Conservation (phyloP, 2,888 invertebrate genomes). For the Pachliopta kotzebuea region DNA sequence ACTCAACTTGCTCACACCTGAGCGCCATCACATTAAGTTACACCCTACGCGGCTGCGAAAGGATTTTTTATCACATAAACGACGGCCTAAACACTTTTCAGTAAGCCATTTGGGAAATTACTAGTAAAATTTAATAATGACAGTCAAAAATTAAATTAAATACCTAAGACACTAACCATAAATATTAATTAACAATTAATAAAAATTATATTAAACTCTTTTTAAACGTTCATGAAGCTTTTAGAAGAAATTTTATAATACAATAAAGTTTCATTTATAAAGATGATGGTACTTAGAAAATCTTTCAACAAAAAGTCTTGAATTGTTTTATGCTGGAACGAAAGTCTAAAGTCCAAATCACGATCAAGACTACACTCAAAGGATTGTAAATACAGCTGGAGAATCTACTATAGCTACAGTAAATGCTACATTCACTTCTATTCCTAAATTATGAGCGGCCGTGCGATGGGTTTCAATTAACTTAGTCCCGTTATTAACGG, state of each 20-base stretch:
- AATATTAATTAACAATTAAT: too few relatives aligned
- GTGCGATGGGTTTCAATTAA: slow-evolving; percentile 71
- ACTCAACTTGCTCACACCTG: slow-evolving; percentile 65
- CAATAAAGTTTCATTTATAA: too few relatives aligned
- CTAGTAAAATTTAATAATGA: neutral
- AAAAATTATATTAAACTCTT: too few relatives aligned
- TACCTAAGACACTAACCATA: too few relatives aligned
- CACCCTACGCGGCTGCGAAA: slow-evolving; percentile 35
- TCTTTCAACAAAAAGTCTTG: too few relatives aligned
- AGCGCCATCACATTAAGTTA: slow-evolving; percentile 65
- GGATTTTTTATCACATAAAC: slow-evolving; percentile 40
- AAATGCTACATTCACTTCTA: slow-evolving; percentile 42
- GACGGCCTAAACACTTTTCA: slow-evolving; percentile 22
- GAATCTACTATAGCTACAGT: neutral
- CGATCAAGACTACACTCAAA: neutral
- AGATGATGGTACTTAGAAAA: too few relatives aligned
- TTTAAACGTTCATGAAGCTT: too few relatives aligned
- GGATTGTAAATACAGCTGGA: neutral
- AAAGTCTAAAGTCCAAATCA: too few relatives aligned
- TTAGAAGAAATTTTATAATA: too few relatives aligned
- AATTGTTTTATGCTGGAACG: too few relatives aligned
- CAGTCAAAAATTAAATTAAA: neutral
- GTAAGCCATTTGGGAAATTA: slow-evolving; percentile 24
- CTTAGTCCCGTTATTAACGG: slow-evolving; percentile 73
- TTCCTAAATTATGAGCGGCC: slow-evolving; percentile 66